phyloP scores from a whole-genome alignment of 2,888 invertebrate genomes.

The Daptonema setosum region DNA sequence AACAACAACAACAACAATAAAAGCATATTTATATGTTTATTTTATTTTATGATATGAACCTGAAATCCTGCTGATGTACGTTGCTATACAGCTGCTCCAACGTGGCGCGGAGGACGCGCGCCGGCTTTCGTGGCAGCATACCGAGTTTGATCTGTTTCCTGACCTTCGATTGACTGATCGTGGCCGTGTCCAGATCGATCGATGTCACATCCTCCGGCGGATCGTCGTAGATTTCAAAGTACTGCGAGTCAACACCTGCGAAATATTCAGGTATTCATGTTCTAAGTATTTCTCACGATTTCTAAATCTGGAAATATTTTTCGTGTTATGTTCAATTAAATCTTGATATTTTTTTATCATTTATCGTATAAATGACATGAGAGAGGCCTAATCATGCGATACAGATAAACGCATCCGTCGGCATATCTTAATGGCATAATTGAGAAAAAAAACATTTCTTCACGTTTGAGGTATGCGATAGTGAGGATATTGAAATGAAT shows the following conservation, averaged over 20 bases:
- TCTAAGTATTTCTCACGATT: too few species aligned
- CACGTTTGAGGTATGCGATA: too few species aligned
- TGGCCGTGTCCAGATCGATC: slow-evolving; percentile 90
- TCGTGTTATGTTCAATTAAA: too few species aligned
- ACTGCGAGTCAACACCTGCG: slow-evolving; percentile 24
- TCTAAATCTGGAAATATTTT: too few species aligned
- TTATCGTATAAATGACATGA: too few species aligned
- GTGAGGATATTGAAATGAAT: too few species aligned
- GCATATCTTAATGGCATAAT: too few species aligned
- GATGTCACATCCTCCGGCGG: slow-evolving; percentile 90
- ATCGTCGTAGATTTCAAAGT: slow-evolving; percentile 45
- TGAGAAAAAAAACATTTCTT: too few species aligned
- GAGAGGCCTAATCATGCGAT: too few species aligned
- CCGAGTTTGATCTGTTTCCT: slow-evolving; percentile 15
- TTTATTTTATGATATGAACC: background rate
- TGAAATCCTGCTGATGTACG: background rate
- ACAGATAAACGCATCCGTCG: too few species aligned
- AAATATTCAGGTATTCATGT: too few species aligned
- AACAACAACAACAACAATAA: background rate
- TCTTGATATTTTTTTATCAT: too few species aligned
- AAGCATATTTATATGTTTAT: background rate
- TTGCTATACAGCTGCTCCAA: slow-evolving; percentile 42
- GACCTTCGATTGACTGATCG: slow-evolving; percentile 44
- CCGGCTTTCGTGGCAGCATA: slow-evolving; percentile 42
- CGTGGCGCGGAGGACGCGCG: slow-evolving; percentile 52